phyloP scores from a whole-genome alignment of 2,113 vertebrate genomes.

The Felis catus region DNA sequence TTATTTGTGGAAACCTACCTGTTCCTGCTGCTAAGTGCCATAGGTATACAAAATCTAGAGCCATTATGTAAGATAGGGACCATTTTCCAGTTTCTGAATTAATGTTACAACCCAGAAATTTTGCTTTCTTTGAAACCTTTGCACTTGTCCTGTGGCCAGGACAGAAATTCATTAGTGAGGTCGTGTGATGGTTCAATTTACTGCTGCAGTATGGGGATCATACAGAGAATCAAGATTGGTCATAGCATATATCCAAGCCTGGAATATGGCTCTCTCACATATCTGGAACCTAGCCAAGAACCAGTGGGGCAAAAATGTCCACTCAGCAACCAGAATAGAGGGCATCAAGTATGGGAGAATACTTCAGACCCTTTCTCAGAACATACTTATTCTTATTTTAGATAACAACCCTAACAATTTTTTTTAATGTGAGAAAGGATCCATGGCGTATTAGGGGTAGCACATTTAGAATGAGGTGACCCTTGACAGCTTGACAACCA shows the following conservation, averaged over 20 bases:
- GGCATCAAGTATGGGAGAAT: neutral
- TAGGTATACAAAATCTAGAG: neutral
- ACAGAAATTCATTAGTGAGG: neutral
- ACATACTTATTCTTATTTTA: neutral
- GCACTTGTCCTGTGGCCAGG: neutral
- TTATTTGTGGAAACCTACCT: neutral
- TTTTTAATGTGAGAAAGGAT: neutral
- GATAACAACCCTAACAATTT: neutral
- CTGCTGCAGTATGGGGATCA: neutral
- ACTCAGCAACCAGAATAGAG: neutral
- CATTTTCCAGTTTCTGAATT: neutral
- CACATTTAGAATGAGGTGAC: conserved; percentile 3
- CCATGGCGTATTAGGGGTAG: neutral
- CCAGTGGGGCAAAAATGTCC: neutral
- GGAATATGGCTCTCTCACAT: neutral
- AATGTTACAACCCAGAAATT: neutral
- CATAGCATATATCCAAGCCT: neutral
- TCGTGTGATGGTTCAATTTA: neutral
- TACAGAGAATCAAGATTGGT: neutral
- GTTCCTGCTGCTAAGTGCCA: neutral
- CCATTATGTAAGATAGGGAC: neutral
- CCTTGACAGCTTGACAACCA: neutral
- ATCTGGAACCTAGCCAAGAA: neutral
- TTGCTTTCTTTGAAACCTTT: neutral
- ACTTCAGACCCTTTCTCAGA: neutral